phyloP scores from a whole-genome alignment of 2,113 vertebrate species.

The Neodon shergylaensis region DNA sequence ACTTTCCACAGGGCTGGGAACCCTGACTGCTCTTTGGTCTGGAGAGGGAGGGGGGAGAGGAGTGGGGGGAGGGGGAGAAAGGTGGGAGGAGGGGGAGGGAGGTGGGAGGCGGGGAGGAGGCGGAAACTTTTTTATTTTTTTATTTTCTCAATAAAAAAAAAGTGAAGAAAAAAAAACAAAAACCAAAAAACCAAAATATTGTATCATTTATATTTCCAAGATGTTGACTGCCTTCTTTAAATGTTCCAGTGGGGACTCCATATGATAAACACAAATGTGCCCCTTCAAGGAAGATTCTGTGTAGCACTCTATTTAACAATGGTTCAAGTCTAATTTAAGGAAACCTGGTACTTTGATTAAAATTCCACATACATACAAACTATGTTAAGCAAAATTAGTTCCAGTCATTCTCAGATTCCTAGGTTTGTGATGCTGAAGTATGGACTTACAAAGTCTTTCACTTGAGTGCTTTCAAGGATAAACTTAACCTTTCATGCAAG shows the following conservation, averaged over 20 bases:
- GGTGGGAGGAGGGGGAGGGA: no score
- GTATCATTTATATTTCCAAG: neutral
- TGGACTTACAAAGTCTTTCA: neutral
- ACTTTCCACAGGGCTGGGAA: no score
- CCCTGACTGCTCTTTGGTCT: no score
- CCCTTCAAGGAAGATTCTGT: neutral
- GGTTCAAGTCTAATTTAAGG: slow-evolving; percentile 1
- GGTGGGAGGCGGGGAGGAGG: no score
- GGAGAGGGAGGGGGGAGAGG: no score
- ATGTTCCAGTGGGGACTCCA: neutral
- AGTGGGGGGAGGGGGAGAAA: no score
- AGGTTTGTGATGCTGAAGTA: slow-evolving; percentile 11
- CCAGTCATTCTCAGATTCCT: neutral
- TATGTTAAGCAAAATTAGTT: neutral
- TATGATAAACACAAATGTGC: neutral
- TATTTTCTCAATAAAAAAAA: no score
- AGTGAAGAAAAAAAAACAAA: no score
- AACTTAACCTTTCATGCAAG: neutral
- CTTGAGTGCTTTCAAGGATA: neutral
- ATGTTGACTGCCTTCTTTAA: neutral
- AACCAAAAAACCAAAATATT: no score
- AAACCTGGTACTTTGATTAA: slow-evolving; percentile 11
- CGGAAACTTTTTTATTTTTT: no score
- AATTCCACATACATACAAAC: neutral
- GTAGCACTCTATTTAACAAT: neutral